Conservation (phyloP, 2,888 invertebrate species). For the Diarsia dahlii region DNA sequence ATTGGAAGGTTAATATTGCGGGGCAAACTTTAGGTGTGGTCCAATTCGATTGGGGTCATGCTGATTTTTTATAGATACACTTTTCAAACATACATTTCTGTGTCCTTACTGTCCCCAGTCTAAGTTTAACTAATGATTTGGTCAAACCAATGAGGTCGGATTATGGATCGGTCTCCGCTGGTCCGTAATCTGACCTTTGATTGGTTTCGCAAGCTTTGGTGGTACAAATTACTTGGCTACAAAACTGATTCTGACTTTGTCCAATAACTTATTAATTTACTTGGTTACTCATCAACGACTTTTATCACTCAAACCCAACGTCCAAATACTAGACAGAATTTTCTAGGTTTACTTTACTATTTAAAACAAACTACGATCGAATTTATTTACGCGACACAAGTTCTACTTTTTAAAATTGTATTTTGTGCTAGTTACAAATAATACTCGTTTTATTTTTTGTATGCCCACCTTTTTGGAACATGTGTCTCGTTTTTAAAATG, state of each 20-base stretch:
- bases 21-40: background rate
- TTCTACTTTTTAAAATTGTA: conserved; percentile 31
- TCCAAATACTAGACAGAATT: conserved; percentile 44
- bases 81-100: background rate
- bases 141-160: too few species aligned
- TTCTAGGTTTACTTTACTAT: conserved; percentile 27
- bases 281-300: conserved; percentile 13
- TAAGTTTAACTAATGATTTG: too few species aligned
- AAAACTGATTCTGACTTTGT: background rate
- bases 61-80: too few species aligned
- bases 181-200: background rate
- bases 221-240: background rate
- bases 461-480: conserved; percentile 55
- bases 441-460: conserved; percentile 18
- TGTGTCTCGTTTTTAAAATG: conserved; percentile 47
- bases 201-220: background rate
- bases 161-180: too few species aligned
- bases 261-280: background rate
- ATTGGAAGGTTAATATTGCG: background rate
- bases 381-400: conserved; percentile 55
- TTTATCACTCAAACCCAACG: background rate
- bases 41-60: background rate
- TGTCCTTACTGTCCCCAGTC: background rate
- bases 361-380: background rate
- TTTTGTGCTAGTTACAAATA: conserved; percentile 34